Evolutionary conservation across 2,888 invertebrate genomes (phyloP).

Genomic region (Eledone cirrhosa): DNA sequence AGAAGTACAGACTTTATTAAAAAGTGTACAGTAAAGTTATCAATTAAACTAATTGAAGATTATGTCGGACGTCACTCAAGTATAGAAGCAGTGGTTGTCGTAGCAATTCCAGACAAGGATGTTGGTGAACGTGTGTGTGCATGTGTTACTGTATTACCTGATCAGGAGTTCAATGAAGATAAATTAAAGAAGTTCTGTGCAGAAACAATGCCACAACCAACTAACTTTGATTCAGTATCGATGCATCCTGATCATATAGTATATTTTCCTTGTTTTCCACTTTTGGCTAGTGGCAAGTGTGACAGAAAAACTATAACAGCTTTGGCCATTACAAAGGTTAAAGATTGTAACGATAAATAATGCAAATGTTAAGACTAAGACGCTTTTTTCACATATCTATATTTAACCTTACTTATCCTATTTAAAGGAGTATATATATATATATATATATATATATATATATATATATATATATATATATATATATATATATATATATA

Average conservation of each 20-base stretch:
- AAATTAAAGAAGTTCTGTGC: background rate
- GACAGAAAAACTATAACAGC: background rate
- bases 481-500: no score
- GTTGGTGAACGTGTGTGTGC: constrained; percentile 1
- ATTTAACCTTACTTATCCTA: no score
- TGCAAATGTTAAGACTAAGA: no score
- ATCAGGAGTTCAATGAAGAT: background rate
- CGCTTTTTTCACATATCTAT: no score
- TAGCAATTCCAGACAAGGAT: background rate
- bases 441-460: no score
- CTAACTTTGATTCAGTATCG: background rate
- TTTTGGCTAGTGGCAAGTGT: background rate
- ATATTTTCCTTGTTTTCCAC: background rate
- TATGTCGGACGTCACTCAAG: background rate
- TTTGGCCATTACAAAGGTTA: background rate
- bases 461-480: no score
- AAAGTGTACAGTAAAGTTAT: background rate
- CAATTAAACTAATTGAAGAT: background rate
- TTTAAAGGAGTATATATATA: no score
- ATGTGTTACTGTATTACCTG: background rate
- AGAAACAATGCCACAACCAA: background rate
- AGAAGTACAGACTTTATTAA: background rate
- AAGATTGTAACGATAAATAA: no score
- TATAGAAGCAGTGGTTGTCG: background rate
- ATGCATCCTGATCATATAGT: background rate